Base-by-base conservation (phyloP, 2,888 invertebrate genomes). In the Steinernema scapterisci region DNA sequence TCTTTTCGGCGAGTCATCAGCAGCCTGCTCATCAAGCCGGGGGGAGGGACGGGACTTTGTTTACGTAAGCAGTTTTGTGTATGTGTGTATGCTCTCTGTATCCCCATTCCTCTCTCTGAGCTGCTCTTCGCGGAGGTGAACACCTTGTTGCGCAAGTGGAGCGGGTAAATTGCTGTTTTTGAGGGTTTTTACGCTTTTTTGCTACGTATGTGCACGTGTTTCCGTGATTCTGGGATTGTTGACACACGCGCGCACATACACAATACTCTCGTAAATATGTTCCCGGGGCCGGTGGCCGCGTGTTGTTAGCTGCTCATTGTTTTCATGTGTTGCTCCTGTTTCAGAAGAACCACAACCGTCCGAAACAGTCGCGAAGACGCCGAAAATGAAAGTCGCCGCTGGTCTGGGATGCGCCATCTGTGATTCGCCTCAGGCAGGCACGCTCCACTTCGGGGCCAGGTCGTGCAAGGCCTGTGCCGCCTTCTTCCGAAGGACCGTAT, bases 401-500 rank as follows among this genome's bases (percentile, higher is more conserved):
- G 25, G 31, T 31, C 27, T 25, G 31, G 63, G 63, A 44, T 81
- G 81, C 70, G 79, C 79, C 52, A 80, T 81, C 31, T 81, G 81
- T 46, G 78, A 74, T 6, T 81, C 81, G 46, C 81, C 81, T 16
- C 79, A 75, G 31, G 81, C 81, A 11, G 79, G 76, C 44, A 81
- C 81, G 19, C 70, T 81, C 13, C 81, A 81, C 52, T 81, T 81
- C 74, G 81, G 80, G 11, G 80, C 77, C 9, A 63, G 80, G 70
- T 76, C 76, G 45, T 78, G 79, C 75, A 79, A 78, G 72, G 82
- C 82, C 74, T 82, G 82, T 45, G 82, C 82, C 0, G 82, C 82
- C 19, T 82, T 82, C 73, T 82, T 80, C 74, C 80, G 82, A 21
- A 77, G 82, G 25, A 80, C 78, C 44, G 80, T 82, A 0, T 77